phyloP scores from a whole-genome alignment of 2,113 vertebrate species.

The Daubentonia madagascariensis region DNA sequence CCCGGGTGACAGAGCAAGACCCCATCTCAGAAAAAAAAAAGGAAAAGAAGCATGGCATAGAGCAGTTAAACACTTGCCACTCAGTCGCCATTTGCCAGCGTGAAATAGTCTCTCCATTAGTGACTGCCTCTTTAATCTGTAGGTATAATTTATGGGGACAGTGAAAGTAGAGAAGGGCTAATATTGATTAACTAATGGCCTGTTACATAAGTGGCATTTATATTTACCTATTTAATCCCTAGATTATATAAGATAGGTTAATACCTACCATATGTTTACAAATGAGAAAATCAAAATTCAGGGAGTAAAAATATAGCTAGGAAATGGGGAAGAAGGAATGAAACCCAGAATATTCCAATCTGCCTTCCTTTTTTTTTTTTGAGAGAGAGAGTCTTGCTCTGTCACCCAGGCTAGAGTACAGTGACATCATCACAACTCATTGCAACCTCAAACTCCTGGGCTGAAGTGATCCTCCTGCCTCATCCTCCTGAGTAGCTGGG shows the following conservation, averaged over 20 bases:
- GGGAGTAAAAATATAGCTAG: background rate
- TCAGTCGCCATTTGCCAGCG: background rate
- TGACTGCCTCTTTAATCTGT: background rate
- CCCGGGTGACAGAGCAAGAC: background rate
- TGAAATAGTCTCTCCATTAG: background rate
- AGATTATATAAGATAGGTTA: background rate
- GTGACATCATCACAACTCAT: no score
- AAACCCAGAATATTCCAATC: background rate
- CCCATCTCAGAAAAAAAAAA: background rate
- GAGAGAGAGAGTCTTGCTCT: no score
- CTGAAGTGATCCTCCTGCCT: no score
- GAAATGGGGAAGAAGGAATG: background rate
- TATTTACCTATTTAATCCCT: background rate
- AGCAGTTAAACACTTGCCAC: no score
- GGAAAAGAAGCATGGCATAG: background rate
- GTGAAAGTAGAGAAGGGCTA: background rate
- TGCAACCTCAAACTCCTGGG: no score
- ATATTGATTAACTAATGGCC: background rate
- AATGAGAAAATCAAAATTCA: background rate
- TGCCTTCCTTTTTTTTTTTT: background rate
- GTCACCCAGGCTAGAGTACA: no score
- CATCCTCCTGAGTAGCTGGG: no score
- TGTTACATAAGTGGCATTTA: background rate
- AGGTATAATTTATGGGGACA: fast-evolving
- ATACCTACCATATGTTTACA: background rate